Percentiles rank a stretch among this genome's conserved stretches.
Conservation (phyloP, 1,140 invertebrate genomes). For the Drosophila miranda region DNA sequence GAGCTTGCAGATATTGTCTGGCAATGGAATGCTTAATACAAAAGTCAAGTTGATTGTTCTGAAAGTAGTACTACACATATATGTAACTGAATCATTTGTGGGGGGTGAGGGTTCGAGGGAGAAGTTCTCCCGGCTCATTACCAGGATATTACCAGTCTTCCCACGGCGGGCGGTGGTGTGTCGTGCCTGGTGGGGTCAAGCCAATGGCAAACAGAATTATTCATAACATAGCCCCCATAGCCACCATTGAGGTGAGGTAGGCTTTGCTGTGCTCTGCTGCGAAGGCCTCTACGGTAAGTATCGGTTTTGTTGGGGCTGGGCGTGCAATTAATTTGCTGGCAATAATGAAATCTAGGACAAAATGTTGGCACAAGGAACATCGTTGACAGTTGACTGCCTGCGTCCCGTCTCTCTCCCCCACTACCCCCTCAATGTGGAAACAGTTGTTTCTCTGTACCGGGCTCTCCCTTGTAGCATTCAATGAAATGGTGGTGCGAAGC, state of each 20-base stretch:
- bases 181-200: slow-evolving; percentile 41
- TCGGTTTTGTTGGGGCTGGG: slow-evolving; percentile 33
- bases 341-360: slow-evolving; percentile 80
- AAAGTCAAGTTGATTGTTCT: slow-evolving; percentile 37
- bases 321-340: slow-evolving; percentile 75
- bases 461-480: slow-evolving; percentile 26
- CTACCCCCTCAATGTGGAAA: slow-evolving; percentile 30
- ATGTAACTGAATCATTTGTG: slow-evolving; percentile 8
- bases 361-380: slow-evolving; percentile 68
- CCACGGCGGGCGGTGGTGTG: slow-evolving; percentile 27
- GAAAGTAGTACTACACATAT: slow-evolving; percentile 12
- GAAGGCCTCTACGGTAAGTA: background rate
- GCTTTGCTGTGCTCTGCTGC: too few relatives aligned
- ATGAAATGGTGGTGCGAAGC: too few relatives aligned
- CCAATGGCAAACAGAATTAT: slow-evolving; percentile 66
- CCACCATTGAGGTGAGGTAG: background rate
- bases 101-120: too few relatives aligned
- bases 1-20: slow-evolving; percentile 30
- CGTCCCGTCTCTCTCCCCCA: background rate
- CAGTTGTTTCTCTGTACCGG: slow-evolving; percentile 7
- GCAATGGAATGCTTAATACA: slow-evolving; percentile 22
- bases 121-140: slow-evolving; percentile 51
- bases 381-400: slow-evolving; percentile 67
- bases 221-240: slow-evolving; percentile 57
- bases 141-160: slow-evolving; percentile 60